Percentiles rank a stretch among this genome's conserved stretches.
phyloP scores from a whole-genome alignment of 2,797 vertebrate species.

The Coracias cyanogaster region DNA sequence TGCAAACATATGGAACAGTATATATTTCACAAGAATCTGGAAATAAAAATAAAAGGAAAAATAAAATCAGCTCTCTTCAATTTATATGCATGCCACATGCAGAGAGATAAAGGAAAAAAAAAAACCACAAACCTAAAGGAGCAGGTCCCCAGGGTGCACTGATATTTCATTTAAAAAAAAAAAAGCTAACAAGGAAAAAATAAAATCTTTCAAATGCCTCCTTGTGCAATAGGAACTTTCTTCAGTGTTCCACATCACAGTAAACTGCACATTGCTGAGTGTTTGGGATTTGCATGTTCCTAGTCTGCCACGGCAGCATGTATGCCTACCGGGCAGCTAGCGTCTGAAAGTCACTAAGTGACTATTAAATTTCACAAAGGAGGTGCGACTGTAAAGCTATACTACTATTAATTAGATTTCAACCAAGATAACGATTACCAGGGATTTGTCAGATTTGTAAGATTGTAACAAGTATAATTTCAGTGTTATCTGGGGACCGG shows the following conservation, averaged over 20 bases:
- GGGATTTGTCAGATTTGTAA: slow-evolving; percentile 65
- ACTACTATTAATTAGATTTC: slow-evolving; percentile 65
- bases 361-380: slow-evolving; percentile 5
- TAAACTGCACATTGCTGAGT: neutral
- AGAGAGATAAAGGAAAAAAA: neutral
- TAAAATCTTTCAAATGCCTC: neutral
- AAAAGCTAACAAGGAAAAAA: neutral
- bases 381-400: neutral
- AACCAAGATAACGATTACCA: slow-evolving; percentile 45
- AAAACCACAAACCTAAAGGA: neutral
- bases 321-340: neutral
- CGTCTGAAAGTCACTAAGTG: neutral
- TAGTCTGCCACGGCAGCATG: neutral
- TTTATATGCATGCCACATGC: neutral
- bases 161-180: neutral
- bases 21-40: neutral
- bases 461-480: slow-evolving; percentile 51
- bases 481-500: slow-evolving; percentile 19
- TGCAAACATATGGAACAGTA: neutral
- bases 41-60: neutral
- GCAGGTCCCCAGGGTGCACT: neutral
- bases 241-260: neutral
- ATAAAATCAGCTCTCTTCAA: neutral
- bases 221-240: neutral
- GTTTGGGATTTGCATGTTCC: neutral